Evolutionary conservation across 2,113 vertebrate species (phyloP).

Genomic region (Procavia capensis): DNA sequence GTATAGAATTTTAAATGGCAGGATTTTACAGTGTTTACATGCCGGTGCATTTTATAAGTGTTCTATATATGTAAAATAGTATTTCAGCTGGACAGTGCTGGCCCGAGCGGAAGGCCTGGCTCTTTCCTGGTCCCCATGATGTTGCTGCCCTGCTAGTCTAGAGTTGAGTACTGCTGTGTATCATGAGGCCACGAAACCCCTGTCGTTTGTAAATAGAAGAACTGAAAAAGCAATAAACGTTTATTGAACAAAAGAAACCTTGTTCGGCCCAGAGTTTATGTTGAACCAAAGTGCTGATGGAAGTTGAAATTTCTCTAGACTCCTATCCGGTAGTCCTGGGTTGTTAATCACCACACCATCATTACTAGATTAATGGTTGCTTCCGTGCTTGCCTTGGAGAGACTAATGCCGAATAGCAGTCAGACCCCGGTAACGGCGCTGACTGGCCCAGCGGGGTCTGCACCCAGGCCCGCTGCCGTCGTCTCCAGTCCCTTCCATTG

Average conservation of each 20-base stretch:
- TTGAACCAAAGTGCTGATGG: constrained; percentile 90
- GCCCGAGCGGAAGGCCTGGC: constrained; percentile 86
- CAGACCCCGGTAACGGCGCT: constrained; percentile 88
- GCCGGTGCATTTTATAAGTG: constrained; percentile 96
- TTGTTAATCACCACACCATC: constrained; percentile 96
- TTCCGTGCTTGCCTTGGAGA: constrained; percentile 94
- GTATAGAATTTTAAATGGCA: constrained; percentile 93
- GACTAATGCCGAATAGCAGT: constrained; percentile 98
- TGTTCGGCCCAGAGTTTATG: constrained; percentile 96
- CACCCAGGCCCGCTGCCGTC: constrained; percentile 84
- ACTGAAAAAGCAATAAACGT: constrained; percentile 97
- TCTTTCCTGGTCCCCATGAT: constrained; percentile 87
- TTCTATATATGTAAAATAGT: constrained; percentile 94
- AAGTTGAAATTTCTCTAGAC: constrained; percentile 91
- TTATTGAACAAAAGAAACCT: constrained; percentile 92
- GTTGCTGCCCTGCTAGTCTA: constrained; percentile 91
- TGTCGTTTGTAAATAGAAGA: constrained; percentile 97
- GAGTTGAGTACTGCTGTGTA: constrained; percentile 94
- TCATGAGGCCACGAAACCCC: constrained; percentile 93
- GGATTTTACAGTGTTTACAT: constrained; percentile 98
- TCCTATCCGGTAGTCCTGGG: constrained; percentile 95
- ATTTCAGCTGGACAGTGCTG: constrained; percentile 88
- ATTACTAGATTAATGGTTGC: constrained; percentile 95
- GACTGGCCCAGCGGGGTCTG: constrained; percentile 87
- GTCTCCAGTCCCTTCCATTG: constrained; percentile 89